Conservation (phyloP, 2,888 invertebrate genomes). For the Deilephila elpenor region DNA sequence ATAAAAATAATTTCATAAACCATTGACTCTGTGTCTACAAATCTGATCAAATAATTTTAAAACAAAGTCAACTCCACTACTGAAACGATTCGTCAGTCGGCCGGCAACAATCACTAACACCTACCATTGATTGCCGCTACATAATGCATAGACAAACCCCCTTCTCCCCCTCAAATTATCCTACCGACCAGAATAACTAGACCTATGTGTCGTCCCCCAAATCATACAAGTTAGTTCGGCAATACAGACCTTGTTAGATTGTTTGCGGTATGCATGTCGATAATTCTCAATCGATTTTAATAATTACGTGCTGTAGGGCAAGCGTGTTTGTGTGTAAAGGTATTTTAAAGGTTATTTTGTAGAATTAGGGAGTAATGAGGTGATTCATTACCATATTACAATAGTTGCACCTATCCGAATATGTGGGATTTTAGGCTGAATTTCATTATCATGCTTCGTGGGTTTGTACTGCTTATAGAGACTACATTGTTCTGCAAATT, state of each 20-base stretch:
- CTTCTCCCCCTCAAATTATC: slow-evolving; percentile 62
- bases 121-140: slow-evolving; percentile 81
- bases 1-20: no score
- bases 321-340: neutral
- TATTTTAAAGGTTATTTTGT: no score
- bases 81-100: slow-evolving; percentile 51
- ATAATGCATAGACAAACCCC: slow-evolving; percentile 75
- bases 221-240: slow-evolving; percentile 43
- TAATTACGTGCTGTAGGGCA: slow-evolving; percentile 59
- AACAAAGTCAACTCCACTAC: slow-evolving; percentile 48
- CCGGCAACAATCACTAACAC: slow-evolving; percentile 71
- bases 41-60: neutral
- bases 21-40: no score
- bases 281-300: slow-evolving; percentile 74
- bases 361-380: no score
- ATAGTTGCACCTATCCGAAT: no score
- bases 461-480: no score
- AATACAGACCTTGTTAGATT: slow-evolving; percentile 30
- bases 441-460: no score
- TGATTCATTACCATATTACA: no score
- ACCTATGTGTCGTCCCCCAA: slow-evolving; percentile 39
- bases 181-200: slow-evolving; percentile 49
- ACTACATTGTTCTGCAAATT: no score
- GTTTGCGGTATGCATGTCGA: slow-evolving; percentile 62
- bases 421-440: no score